These are phyloP conservation scores for Limnephilus marmoratus DNA, from an alignment of 2,888 invertebrate species.

Conservation along the genomic window DNA sequence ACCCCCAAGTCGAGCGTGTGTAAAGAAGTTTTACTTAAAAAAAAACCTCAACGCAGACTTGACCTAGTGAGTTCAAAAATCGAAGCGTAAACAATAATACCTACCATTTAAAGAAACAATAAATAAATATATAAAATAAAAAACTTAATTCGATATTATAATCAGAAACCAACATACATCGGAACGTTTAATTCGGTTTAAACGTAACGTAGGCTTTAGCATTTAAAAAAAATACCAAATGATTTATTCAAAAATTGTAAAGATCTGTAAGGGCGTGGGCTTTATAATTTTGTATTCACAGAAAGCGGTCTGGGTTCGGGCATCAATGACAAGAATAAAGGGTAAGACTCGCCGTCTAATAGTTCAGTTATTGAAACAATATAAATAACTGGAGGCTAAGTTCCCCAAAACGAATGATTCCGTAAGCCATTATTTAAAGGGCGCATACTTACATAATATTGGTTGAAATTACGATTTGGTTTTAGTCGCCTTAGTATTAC, in stretches of 20 bases:
- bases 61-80: too few relatives aligned
- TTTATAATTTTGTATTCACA: neutral
- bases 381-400: conserved; percentile 27
- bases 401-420: neutral
- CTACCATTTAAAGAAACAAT: too few relatives aligned
- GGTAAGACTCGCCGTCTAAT: neutral
- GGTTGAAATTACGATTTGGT: neutral
- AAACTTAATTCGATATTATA: too few relatives aligned
- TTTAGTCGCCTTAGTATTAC: neutral
- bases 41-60: too few relatives aligned
- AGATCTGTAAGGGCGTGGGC: neutral
- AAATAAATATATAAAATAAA: too few relatives aligned
- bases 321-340: conserved; percentile 13
- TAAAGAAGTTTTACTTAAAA: too few relatives aligned
- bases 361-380: neutral
- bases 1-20: too few relatives aligned
- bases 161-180: too few relatives aligned
- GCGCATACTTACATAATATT: neutral
- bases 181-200: neutral
- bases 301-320: neutral
- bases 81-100: too few relatives aligned
- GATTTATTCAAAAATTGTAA: neutral
- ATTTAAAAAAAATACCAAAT: neutral
- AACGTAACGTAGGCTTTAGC: neutral
- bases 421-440: neutral